phyloP scores from a whole-genome alignment of 2,113 vertebrate species.

The Pimephales promelas region DNA sequence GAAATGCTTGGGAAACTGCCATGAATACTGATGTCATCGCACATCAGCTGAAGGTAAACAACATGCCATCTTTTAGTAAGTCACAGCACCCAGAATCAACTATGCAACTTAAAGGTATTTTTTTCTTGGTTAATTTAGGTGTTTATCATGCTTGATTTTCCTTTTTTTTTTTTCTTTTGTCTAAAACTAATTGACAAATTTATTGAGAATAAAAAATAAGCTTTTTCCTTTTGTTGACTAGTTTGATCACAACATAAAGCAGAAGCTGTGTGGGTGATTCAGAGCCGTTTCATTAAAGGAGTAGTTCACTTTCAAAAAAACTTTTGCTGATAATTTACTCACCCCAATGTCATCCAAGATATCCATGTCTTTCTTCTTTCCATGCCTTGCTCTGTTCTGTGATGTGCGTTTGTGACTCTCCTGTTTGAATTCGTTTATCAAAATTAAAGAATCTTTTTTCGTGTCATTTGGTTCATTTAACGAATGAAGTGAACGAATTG shows the following conservation, averaged over 20 bases:
- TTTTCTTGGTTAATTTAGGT: background rate
- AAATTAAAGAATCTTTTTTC: too few relatives aligned
- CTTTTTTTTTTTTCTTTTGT: background rate
- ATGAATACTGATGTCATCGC: slow-evolving; percentile 72
- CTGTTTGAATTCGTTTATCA: too few relatives aligned
- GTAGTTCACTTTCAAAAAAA: too few relatives aligned
- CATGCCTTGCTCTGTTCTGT: too few relatives aligned
- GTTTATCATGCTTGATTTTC: background rate
- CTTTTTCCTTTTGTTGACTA: background rate
- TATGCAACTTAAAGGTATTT: background rate
- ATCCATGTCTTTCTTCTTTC: too few relatives aligned
- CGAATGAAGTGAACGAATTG: too few relatives aligned
- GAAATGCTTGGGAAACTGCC: slow-evolving; percentile 86
- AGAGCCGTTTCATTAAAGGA: background rate
- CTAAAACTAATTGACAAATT: background rate
- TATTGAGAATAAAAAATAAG: background rate
- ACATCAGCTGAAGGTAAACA: slow-evolving; percentile 79
- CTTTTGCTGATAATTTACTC: too few relatives aligned
- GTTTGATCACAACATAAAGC: background rate
- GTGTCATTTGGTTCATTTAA: too few relatives aligned
- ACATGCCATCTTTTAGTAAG: background rate
- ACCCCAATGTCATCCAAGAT: too few relatives aligned
- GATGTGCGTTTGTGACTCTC: too few relatives aligned
- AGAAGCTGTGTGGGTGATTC: background rate
- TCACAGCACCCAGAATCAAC: background rate